Percentiles rank a stretch among this genome's conserved stretches.
phyloP scores from a whole-genome alignment of 2,797 vertebrate genomes.

The Onychomys arenicola region DNA sequence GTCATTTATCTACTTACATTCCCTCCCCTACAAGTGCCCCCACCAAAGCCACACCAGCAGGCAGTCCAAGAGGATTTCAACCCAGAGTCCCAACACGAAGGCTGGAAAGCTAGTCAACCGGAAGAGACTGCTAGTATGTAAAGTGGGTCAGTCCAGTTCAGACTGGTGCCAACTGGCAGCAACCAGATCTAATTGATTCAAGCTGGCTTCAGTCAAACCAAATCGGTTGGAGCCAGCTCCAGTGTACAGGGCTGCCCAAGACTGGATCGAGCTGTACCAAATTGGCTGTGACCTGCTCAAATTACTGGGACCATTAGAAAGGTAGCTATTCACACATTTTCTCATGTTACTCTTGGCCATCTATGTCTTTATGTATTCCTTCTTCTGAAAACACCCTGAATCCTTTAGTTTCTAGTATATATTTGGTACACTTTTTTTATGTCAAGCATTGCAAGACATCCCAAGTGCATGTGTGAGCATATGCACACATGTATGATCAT shows the following conservation, averaged over 20 bases:
- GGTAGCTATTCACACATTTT: background rate
- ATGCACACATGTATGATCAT: too few relatives aligned
- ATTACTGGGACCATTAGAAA: constrained; percentile 27
- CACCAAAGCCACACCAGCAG: constrained; percentile 2
- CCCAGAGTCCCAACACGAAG: background rate
- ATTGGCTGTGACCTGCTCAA: constrained; percentile 39
- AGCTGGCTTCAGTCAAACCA: constrained; percentile 54
- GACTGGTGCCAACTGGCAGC: constrained; percentile 50
- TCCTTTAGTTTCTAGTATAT: background rate
- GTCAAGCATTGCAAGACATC: background rate
- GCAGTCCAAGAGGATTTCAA: background rate
- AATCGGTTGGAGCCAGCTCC: constrained; percentile 36
- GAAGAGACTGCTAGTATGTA: background rate
- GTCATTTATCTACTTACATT: constrained; percentile 9
- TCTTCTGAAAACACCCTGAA: constrained; percentile 41
- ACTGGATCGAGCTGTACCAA: constrained; percentile 50
- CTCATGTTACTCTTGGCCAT: background rate
- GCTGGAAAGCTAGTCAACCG: background rate
- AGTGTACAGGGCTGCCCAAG: constrained; percentile 50
- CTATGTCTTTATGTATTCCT: background rate
- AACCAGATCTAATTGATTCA: constrained; percentile 65
- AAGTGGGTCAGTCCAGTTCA: constrained; percentile 69
- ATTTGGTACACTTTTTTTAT: background rate
- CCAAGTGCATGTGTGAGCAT: background rate
- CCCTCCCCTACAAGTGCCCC: background rate